Evolutionary conservation across 2,888 invertebrate genomes (phyloP).

Genomic region (Parnassius mnemosyne): DNA sequence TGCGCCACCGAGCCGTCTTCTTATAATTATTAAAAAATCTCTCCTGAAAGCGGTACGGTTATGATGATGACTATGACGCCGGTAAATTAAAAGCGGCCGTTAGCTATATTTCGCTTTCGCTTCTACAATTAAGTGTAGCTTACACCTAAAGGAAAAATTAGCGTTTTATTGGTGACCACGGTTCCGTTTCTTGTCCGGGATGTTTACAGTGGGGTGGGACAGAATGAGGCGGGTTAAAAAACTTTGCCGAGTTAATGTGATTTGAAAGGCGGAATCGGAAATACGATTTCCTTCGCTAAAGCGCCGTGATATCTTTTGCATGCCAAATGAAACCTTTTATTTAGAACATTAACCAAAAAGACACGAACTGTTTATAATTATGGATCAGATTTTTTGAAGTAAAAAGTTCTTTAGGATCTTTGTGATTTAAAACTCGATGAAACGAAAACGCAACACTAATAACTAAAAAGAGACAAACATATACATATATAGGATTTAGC

Average conservation of each 20-base stretch:
- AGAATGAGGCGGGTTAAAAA: slow-evolving; percentile 44
- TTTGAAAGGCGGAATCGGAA: slow-evolving; percentile 46
- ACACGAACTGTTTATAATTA: no score
- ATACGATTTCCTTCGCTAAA: slow-evolving; percentile 44
- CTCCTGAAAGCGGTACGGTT: no score
- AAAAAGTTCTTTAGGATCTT: no score
- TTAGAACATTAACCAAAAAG: not conserved
- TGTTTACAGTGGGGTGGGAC: slow-evolving; percentile 47
- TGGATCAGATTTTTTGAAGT: no score
- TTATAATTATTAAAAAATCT: no score
- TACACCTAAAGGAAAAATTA: slow-evolving; percentile 53
- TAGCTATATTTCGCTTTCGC: not conserved
- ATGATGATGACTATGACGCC: no score
- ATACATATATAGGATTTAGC: no score
- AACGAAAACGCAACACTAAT: no score
- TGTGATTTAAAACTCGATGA: no score
- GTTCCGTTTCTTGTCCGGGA: slow-evolving; percentile 49
- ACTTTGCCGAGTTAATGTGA: slow-evolving; percentile 53
- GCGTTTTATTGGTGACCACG: slow-evolving; percentile 65
- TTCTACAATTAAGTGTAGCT: slow-evolving; percentile 28
- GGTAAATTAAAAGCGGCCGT: no score
- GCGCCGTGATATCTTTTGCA: slow-evolving; percentile 30
- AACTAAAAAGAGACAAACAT: no score
- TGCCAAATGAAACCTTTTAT: slow-evolving; percentile 9
- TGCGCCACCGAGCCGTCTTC: no score